These are phyloP conservation scores for Lepidonotus clava DNA, from an alignment of 2,888 invertebrate genomes.

Conservation along the genomic window DNA sequence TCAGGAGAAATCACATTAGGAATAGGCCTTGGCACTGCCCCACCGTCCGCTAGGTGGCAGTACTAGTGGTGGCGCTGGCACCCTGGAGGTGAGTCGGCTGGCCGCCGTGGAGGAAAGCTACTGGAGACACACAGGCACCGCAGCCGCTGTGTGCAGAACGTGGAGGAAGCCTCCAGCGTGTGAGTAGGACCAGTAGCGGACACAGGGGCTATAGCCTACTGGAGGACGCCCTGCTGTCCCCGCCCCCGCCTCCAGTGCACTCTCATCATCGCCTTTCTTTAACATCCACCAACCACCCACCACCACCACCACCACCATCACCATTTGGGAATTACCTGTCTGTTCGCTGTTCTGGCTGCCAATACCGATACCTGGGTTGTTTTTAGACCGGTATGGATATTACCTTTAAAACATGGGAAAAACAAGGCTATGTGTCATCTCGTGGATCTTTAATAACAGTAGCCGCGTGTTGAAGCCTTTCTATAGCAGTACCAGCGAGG, in stretches of 20 bases:
- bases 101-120: too few relatives aligned
- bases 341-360: too few relatives aligned
- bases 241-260: too few relatives aligned
- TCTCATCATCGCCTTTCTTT: not conserved
- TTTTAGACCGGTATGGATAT: too few relatives aligned
- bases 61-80: not conserved
- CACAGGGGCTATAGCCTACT: not conserved
- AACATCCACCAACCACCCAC: not conserved
- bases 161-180: not conserved
- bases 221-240: not conserved
- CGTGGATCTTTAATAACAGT: too few relatives aligned
- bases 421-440: too few relatives aligned
- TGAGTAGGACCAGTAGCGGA: not conserved
- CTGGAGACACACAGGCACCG: not conserved
- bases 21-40: not conserved
- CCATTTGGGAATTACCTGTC: not conserved
- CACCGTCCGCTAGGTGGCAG: not conserved
- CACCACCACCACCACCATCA: not conserved
- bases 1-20: not conserved
- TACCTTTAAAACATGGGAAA: too few relatives aligned
- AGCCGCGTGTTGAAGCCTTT: too few relatives aligned
- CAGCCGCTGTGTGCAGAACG: not conserved
- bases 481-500: too few relatives aligned
- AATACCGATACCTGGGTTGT: too few relatives aligned
- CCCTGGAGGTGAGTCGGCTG: not conserved